phyloP scores from a whole-genome alignment of 2,113 vertebrate species.

The Calypte anna region DNA sequence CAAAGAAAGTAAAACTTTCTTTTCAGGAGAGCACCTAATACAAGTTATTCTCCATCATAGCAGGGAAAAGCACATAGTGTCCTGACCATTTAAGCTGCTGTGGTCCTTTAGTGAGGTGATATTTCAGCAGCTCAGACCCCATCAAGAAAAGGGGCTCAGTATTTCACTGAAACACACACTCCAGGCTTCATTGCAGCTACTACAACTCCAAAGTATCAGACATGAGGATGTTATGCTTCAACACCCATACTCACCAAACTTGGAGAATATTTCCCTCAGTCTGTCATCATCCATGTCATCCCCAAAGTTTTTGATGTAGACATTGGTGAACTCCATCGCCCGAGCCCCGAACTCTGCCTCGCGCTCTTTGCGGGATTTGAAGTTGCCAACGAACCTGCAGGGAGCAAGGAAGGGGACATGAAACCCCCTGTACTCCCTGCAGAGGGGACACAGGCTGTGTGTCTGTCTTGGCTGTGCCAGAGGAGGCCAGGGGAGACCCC shows the following conservation, averaged over 20 bases:
- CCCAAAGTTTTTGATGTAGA: conserved; percentile 96
- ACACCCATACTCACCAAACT: conserved; percentile 81
- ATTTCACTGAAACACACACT: background rate
- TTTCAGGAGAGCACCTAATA: background rate
- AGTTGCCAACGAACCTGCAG: conserved; percentile 92
- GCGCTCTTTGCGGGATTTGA: conserved; percentile 94
- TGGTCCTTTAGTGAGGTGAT: background rate
- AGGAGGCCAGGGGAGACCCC: background rate
- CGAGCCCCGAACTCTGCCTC: conserved; percentile 88
- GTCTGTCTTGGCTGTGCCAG: background rate
- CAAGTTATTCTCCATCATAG: background rate
- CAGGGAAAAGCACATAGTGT: background rate
- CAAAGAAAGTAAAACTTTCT: background rate
- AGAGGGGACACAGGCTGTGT: background rate
- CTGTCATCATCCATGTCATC: conserved; percentile 84
- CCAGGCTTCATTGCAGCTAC: background rate
- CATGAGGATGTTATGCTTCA: fast-evolving
- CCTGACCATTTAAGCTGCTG: background rate
- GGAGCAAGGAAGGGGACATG: background rate
- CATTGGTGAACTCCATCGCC: conserved; percentile 91
- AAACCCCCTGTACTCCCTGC: background rate
- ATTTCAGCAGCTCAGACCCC: background rate
- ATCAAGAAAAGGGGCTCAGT: fast-evolving
- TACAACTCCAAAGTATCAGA: background rate
- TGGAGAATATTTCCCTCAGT: conserved; percentile 86